Evolutionary conservation across 2,888 invertebrate genomes (phyloP).

Genomic region (Drosophila neutralis): DNA sequence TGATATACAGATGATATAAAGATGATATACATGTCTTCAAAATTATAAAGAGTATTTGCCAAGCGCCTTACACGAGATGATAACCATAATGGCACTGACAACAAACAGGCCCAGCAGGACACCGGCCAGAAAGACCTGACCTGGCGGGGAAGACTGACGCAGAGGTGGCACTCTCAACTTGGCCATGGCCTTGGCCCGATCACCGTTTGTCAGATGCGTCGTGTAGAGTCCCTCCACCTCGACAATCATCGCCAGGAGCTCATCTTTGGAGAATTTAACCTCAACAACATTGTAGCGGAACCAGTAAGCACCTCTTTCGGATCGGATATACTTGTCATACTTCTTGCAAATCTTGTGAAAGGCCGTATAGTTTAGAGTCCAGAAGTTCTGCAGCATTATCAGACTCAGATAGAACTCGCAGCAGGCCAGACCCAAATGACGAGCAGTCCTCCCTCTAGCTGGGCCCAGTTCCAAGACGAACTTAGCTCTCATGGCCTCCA

Average conservation of each 20-base stretch:
- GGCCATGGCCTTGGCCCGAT: constrained; percentile 98
- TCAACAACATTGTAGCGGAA: constrained; percentile 92
- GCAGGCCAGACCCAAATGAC: constrained; percentile 91
- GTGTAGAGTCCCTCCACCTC: constrained; percentile 95
- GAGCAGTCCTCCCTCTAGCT: not conserved
- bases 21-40: not conserved
- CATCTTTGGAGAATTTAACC: constrained; percentile 81
- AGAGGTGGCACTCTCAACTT: constrained; percentile 97
- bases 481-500: constrained; percentile 64
- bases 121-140: constrained; percentile 97
- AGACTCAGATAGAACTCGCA: constrained; percentile 98
- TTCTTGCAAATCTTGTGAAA: constrained; percentile 99
- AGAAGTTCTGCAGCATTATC: constrained; percentile 97
- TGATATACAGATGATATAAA: not conserved
- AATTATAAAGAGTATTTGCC: not conserved
- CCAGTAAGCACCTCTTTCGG: constrained; percentile 94
- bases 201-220: constrained; percentile 93
- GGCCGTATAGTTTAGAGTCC: constrained; percentile 97
- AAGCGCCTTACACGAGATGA: constrained; percentile 89
- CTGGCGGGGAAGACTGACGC: constrained; percentile 92
- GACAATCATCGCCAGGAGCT: constrained; percentile 86
- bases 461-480: not conserved
- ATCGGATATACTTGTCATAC: constrained; percentile 94
- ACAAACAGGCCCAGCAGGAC: constrained; percentile 96
- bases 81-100: constrained; percentile 91